Conservation (phyloP, 2,113 vertebrate species). For the Lepus americanus region DNA sequence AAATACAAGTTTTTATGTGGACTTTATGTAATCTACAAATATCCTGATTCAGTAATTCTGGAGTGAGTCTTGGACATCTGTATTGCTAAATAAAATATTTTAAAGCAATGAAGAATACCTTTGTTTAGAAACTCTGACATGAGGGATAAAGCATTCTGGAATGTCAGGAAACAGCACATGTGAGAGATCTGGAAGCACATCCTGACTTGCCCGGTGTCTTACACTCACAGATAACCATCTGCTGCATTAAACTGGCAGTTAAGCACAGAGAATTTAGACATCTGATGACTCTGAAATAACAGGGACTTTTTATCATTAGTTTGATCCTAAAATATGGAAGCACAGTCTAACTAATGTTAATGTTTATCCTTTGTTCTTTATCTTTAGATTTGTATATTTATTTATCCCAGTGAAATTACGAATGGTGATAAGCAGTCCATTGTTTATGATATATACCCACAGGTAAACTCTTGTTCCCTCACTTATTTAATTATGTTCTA, state of each 20-base stretch:
- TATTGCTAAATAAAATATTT: conserved; percentile 56
- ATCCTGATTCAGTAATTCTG: neutral
- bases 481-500: neutral
- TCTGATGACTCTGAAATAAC: neutral
- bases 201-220: no score
- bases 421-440: neutral
- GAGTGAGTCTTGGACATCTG: neutral
- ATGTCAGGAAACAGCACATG: neutral
- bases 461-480: neutral
- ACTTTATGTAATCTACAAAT: neutral
- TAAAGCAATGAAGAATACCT: neutral
- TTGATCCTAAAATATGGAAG: neutral
- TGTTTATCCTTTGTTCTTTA: neutral
- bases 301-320: neutral
- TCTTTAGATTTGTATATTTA: neutral
- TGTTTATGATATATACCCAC: conserved; percentile 5
- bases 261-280: neutral
- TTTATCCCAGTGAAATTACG: neutral
- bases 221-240: neutral
- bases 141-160: neutral
- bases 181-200: neutral
- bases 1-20: neutral
- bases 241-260: neutral
- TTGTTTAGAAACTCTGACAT: conserved; percentile 23
- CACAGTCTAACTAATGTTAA: neutral